A percentile compares a stretch with the other conserved stretches of the same genome.
Evolutionary conservation across 1,140 invertebrate species (phyloP).

Genomic region (Pachypeltis micranthus): DNA sequence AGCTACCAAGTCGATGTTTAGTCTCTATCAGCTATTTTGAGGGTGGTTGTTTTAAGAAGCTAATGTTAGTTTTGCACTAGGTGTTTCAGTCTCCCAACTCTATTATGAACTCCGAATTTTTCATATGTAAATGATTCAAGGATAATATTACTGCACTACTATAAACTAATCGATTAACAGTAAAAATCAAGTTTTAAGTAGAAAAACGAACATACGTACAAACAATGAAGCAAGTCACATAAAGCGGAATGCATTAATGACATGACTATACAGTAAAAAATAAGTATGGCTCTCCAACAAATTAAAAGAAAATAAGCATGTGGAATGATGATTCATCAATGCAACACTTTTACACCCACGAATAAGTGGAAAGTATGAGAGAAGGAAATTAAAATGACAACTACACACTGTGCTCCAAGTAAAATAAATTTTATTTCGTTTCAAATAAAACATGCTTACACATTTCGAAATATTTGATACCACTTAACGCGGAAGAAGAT

Average conservation of each 20-base stretch:
- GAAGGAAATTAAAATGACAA: constrained; percentile 10
- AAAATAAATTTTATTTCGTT: constrained; percentile 15
- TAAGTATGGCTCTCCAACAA: too few species aligned
- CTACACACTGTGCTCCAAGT: constrained; percentile 15
- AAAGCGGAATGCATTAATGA: too few species aligned
- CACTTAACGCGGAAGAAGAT: constrained; percentile 1
- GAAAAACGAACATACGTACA: too few species aligned
- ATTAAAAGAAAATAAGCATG: too few species aligned
- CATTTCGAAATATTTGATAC: not conserved
- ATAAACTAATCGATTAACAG: constrained; percentile 3
- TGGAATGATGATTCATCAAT: not conserved
- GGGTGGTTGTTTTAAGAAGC: too few species aligned
- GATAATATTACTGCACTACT: not conserved
- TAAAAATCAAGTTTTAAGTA: not conserved
- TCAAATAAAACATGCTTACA: constrained; percentile 15
- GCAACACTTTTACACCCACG: not conserved
- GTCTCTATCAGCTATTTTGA: too few species aligned
- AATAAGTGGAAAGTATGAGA: not conserved
- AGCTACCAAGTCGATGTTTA: too few species aligned
- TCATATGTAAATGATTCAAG: not conserved
- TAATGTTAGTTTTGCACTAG: too few species aligned
- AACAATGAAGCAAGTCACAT: too few species aligned
- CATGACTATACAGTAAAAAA: too few species aligned
- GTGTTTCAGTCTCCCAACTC: too few species aligned
- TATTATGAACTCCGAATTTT: too few species aligned